Base-by-base conservation (phyloP, 2,888 invertebrate genomes). In the Cephus nigrinus region DNA sequence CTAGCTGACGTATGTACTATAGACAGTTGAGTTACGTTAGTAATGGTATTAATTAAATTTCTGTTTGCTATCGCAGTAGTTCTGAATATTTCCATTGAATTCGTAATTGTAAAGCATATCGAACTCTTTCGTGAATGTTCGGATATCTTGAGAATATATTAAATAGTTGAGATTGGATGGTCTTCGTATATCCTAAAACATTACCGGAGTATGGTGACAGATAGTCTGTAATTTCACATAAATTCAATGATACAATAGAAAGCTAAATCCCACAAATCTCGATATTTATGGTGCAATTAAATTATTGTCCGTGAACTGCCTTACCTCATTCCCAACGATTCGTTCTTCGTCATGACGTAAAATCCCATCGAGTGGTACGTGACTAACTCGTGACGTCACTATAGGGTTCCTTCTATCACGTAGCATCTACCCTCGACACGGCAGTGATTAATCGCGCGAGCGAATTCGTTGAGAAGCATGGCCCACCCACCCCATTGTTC, bases 281-380 rank as follows among this genome's bases (percentile, higher is more conserved):
- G 71, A 71, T 71, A 71, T 71, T 71, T 71, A 71, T 71, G 71
- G 11, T 9, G 68, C 68, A 33, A 78, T 75, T 35, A 76, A 80
- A 78, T 80, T 76, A 78, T 80, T 74, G 76, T 12, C 80, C 75
- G 74, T 78, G 75, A 80, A 74, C 74, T 71, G 69, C 71, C 68
- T n/a, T 34, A 75, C 55, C 73, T 75, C 76, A 68, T 68, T 76
- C 23, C 23, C 55, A 55, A 23, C 23, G 55, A 55, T 55, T 55
- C 55, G 55, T 55, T 55, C 55, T 68, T 30, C 31, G 36, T 34
- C 31, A 34, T 73, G 15, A 15, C n/a, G 36, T n/a, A 36, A 40
- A 23, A 74, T 36, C 40, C 68, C 9, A 23, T 31, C 74, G 40
- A 35, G 12, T n/a, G 12, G n/a, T 55, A 76, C 73, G 76, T 76